Base-by-base conservation (phyloP, 2,888 invertebrate genomes). In the Pristionchus arcanus region DNA sequence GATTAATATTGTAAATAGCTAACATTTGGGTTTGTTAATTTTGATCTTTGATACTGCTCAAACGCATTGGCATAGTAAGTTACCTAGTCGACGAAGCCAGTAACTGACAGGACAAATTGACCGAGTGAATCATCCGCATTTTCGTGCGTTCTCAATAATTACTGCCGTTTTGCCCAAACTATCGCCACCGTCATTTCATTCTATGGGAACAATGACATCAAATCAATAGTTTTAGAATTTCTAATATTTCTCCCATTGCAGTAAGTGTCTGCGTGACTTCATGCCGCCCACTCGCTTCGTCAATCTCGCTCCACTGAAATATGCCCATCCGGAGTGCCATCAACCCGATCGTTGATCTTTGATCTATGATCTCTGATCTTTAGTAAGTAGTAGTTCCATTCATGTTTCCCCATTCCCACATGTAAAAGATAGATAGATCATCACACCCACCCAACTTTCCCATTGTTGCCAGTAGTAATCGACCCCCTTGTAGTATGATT, bases 221-320 rank as follows among this genome's bases (percentile, higher is more conserved):
- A 49, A 49, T 49, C 42, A 59, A 59, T 59, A 4, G 59, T 59
- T 55, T 15, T 19, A 59, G 59, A 59, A 59, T 19, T 59, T 59
- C 19, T 0, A 59, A 37, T 15, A n/a, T 9, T 85, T 0, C 0
- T 59, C 21, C 34, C 16, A 34, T 77, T 90, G 25, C 87, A 90
- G 90, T 16, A 59, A 66, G 28, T 21, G 83, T 21, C 71, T 90
- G 87, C 74, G 74, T 28, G 87, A 87, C 49, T 87, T 74, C 37
- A 74, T 90, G 42, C 87, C 90, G 49, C 90, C 90, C 42, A 90
- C 90, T 25, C 87, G 90, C 42, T 63, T 90, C 59, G 63, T 87
- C 42, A 87, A 77, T 4, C 49, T 90, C 49, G 63, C 77, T 28
- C 74, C 77, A 21, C n/a, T 66, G 34, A 77, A 77, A 53, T 87